Evolutionary conservation across 2,888 invertebrate species (phyloP).

Genomic region (Drosophila paracracens): DNA sequence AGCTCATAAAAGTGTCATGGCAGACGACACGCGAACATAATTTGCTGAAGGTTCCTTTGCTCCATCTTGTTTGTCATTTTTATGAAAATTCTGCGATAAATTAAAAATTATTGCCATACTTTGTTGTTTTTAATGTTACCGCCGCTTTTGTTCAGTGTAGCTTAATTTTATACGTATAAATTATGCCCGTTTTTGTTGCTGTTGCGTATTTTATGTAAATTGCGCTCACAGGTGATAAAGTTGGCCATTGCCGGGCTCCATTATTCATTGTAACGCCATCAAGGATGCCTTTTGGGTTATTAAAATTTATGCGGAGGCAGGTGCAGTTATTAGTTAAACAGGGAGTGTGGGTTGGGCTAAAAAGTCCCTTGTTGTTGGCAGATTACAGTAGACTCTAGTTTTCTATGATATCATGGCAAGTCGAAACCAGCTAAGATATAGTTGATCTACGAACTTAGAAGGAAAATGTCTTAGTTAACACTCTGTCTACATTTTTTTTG

Average conservation of each 20-base stretch:
- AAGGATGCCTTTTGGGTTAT: slow-evolving; percentile 41
- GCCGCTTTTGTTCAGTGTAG: slow-evolving; percentile 60
- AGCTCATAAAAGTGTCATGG: slow-evolving; percentile 74
- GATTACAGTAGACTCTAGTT: slow-evolving; percentile 3
- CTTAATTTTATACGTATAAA: slow-evolving; percentile 61
- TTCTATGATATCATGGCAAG: neutral
- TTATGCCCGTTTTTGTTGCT: slow-evolving; percentile 21
- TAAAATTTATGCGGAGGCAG: slow-evolving; percentile 70
- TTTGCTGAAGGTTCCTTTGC: slow-evolving; percentile 58
- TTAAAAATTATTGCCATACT: slow-evolving; percentile 75
- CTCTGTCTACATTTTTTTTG: neutral
- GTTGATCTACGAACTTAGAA: neutral
- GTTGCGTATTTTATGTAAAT: slow-evolving; percentile 66
- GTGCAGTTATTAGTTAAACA: slow-evolving; percentile 29
- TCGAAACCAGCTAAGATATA: neutral
- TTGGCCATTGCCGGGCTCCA: slow-evolving; percentile 48
- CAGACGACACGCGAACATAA: slow-evolving; percentile 73
- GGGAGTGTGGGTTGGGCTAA: neutral
- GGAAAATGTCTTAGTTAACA: neutral
- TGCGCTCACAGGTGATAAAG: slow-evolving; percentile 71
- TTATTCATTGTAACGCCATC: slow-evolving; percentile 69
- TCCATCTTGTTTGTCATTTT: slow-evolving; percentile 49
- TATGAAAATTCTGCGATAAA: slow-evolving; percentile 76
- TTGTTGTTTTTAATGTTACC: slow-evolving; percentile 46
- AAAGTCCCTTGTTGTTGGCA: neutral